Evolutionary conservation across 2,797 vertebrate genomes (phyloP), one percentile per base, ranked within the genome.

Genomic region (Microctenopoma steveboyesi): DNA sequence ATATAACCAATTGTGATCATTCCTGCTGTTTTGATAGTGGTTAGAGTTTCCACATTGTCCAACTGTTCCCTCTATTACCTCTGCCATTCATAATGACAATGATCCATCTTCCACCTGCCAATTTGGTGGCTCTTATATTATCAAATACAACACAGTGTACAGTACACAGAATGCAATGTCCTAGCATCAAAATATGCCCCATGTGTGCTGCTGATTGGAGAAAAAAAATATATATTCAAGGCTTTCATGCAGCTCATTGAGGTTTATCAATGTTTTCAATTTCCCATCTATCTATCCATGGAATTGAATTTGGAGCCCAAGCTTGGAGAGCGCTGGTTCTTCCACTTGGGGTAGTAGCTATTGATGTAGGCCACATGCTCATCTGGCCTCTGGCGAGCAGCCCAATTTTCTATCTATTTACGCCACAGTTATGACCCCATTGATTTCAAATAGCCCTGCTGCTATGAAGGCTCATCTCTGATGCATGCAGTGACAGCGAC

Each of bases 211-310:
- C 69, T 81, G 83, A 82, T 78, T 72, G 73, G 62, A 18, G 69
- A 55, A 55, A 75, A 71, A 76, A 63, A 70, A 64, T 37, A 53
- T 37, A 53, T 83, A 82, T 86, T 81, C n/a, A 46, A 72, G 72
- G 82, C 82, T 82, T 87, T 87, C 83, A 80, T 81, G 80, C 73
- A 74, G 65, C 83, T 86, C 81, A 76, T 86, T 80, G 81, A 78
- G 68, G 79, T 86, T 91, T 81, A 88, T 89, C 81, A 90, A 74
- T 88, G 88, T 90, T 90, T 90, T 90, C 80, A 90, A 87, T 89
- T 88, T 88, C 73, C 64, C 73, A 81, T 86, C 84, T 83, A 79
- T 84, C 77, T 85, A 61, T 83, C 84, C 70, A 74, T 78, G 76
- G 83, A 90, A 91, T 89, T 90, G 84, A 91, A 88, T 89, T 86